These are phyloP conservation scores for Sebastes oblongus DNA, from an alignment of 2,797 vertebrate genomes.

Conservation along the genomic window DNA sequence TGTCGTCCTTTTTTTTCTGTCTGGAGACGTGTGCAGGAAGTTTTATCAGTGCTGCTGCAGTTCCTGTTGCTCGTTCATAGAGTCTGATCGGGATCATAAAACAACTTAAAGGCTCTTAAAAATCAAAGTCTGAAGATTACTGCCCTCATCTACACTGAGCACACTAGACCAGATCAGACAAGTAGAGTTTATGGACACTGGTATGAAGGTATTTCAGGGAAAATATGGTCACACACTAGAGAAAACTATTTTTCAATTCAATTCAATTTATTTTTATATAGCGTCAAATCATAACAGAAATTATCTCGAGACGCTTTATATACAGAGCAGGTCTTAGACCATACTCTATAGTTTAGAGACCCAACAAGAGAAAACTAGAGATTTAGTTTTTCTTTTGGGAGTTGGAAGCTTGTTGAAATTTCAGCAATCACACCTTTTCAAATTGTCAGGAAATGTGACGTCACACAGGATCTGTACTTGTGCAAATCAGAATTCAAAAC, in stretches of 20 bases:
- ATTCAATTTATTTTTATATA: too few species aligned
- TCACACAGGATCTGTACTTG: background rate
- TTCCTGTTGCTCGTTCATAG: background rate
- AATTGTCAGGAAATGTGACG: background rate
- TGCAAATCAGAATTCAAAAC: background rate
- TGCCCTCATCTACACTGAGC: background rate
- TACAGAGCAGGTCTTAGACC: too few species aligned
- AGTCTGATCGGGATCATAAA: background rate
- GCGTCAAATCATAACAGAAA: too few species aligned
- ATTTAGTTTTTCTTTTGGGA: background rate
- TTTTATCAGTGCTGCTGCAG: background rate
- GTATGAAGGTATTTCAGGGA: background rate
- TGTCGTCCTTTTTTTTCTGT: background rate
- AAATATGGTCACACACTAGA: background rate
- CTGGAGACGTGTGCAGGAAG: background rate
- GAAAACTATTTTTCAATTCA: too few species aligned
- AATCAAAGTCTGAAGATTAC: background rate
- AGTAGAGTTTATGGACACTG: background rate
- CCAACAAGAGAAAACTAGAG: background rate
- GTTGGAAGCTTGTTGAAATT: background rate
- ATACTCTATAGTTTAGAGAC: too few species aligned
- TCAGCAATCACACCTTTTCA: background rate
- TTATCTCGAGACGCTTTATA: too few species aligned
- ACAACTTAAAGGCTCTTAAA: background rate
- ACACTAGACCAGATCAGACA: background rate